Base-by-base conservation (phyloP, 2,113 vertebrate species). In the Oxyura jamaicensis region DNA sequence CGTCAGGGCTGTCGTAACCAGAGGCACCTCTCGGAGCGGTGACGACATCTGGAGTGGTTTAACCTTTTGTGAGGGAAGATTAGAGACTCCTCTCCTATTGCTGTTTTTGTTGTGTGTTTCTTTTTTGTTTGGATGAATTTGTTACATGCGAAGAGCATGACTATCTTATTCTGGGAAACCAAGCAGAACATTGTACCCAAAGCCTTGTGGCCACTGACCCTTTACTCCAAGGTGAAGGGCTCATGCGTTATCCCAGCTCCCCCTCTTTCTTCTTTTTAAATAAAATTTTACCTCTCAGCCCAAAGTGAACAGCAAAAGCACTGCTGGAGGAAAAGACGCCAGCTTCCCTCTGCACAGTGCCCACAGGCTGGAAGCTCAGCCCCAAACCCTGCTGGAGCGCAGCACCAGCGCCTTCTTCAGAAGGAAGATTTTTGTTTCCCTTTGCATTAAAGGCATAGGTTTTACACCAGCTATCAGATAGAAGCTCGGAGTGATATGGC, bases 1-100 rank as follows among this genome's bases (percentile, higher is more conserved):
- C 23, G 8, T 95, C 92, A 94, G 88, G 88, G 80, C 59, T 95
- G 73, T 72, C 1, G 23, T 78, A 86, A 94, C 55, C 79, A 86
- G 82, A 53, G 85, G 48, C 60, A 50, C 65, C 80, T 91, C 71
- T 91, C 62, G 22, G 31, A 41, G 59, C 0, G 0, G 63, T 76
- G 75, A 80, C 6, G 39, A 66, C 84, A 79, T 55, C 89, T 67
- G 39, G n/a, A 63, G 33, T 86, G 79, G 52, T 69, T 94, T 83
- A 86, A 73, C 39, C 80, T 84, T 48, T 79, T 74, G 79, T 86
- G 88, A 72, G 58, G 65, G 63, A 11, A 67, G 84, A 35, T 28
- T 36, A 75, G 44, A 82, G 21, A 50, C n/a, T 95, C 33, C 50
- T 76, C 78, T 79, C 1, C 82, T 79, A 33, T 55, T 80, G 68